Evolutionary conservation across 2,113 vertebrate genomes (phyloP).

Genomic region (Lethenteron reissneri): DNA sequence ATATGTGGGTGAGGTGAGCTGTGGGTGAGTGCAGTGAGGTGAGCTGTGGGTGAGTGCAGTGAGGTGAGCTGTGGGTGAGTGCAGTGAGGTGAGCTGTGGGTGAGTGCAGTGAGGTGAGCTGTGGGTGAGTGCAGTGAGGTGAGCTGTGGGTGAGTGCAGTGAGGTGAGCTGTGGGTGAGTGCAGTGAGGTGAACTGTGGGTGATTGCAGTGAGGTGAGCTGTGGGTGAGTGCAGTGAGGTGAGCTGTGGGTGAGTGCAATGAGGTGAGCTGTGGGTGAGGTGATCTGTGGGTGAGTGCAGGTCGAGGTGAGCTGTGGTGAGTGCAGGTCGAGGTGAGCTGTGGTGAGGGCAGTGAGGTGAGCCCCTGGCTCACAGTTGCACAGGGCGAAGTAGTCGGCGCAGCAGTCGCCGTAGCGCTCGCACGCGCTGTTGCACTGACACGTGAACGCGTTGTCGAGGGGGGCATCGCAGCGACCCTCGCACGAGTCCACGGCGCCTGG

Average conservation of each 20-base stretch:
- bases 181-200: not conserved
- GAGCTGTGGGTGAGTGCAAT: accelerated
- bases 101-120: constrained; percentile 10
- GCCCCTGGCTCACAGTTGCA: constrained; percentile 10
- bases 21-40: constrained; percentile 3
- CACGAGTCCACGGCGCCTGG: constrained; percentile 25
- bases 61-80: not conserved
- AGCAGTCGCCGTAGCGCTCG: constrained; percentile 23
- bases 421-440: constrained; percentile 30
- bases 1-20: constrained; percentile 10
- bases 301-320: not conserved
- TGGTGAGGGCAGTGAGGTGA: no score
- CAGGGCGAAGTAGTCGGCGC: constrained; percentile 21
- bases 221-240: not conserved
- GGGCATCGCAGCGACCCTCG: constrained; percentile 20
- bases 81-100: not conserved
- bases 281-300: no score
- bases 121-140: accelerated
- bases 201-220: not conserved
- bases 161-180: no score
- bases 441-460: constrained; percentile 16
- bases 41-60: constrained; percentile 4
- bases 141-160: not conserved
- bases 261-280: not conserved
- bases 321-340: not conserved